These are phyloP conservation scores for Platanista minor DNA, from an alignment of 2,113 vertebrate species.

Conservation along the genomic window DNA sequence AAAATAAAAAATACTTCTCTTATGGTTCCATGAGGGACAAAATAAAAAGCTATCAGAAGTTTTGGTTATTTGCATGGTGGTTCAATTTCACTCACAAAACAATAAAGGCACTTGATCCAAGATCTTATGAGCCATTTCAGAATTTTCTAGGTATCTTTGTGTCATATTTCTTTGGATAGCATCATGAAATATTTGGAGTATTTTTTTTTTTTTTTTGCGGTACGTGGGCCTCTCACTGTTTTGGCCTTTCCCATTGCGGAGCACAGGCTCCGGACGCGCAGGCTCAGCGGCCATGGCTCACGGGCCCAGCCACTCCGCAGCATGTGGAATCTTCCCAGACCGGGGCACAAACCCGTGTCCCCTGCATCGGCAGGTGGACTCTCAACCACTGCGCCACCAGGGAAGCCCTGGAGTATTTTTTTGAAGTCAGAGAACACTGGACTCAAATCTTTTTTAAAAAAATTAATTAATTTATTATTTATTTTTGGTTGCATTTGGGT, in stretches of 20 bases:
- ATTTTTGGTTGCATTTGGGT: too few species aligned
- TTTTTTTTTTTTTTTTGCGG: slow-evolving; percentile 25
- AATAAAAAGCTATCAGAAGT: neutral
- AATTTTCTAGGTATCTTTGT: neutral
- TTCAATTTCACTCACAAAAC: neutral
- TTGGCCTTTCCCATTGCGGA: too few species aligned
- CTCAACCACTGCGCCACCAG: too few species aligned
- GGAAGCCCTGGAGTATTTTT: neutral
- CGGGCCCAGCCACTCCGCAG: too few species aligned
- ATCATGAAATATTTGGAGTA: neutral
- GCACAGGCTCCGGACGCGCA: too few species aligned
- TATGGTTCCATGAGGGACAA: neutral
- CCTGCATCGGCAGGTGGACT: too few species aligned
- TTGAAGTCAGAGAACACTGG: neutral
- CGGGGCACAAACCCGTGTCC: too few species aligned
- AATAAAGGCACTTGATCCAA: neutral
- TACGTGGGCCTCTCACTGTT: too few species aligned
- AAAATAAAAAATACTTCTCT: neutral
- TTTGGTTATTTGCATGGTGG: neutral
- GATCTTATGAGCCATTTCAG: neutral
- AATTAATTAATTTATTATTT: too few species aligned
- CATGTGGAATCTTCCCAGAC: too few species aligned
- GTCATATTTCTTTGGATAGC: neutral
- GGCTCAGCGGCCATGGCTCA: too few species aligned
- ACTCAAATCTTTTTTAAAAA: neutral